These are phyloP conservation scores for Myzus persicae DNA, from an alignment of 1,140 invertebrate species.

Conservation along the genomic window DNA sequence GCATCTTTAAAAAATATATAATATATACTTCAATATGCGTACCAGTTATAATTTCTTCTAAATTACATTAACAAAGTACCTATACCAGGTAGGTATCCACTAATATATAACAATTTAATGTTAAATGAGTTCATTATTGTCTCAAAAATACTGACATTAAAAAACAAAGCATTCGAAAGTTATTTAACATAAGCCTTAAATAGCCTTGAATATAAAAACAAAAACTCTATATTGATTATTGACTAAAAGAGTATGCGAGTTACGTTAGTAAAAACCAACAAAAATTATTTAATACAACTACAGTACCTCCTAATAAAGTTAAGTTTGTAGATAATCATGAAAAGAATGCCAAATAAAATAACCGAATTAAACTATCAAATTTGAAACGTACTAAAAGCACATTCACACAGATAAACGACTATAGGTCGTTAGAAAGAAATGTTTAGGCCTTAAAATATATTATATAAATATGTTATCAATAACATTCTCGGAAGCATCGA, in stretches of 20 bases:
- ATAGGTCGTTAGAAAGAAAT: neutral
- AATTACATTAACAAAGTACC: too few species aligned
- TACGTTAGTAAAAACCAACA: neutral
- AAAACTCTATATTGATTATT: neutral
- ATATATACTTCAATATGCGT: too few species aligned
- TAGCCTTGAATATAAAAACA: neutral
- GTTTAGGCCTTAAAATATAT: neutral
- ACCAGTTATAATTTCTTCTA: too few species aligned
- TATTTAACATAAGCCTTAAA: neutral
- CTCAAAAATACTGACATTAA: neutral
- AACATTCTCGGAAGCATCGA: neutral
- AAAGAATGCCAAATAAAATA: neutral
- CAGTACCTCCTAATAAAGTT: neutral
- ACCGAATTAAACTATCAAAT: neutral
- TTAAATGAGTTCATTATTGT: neutral
- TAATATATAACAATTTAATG: neutral
- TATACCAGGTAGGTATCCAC: too few species aligned
- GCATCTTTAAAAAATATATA: too few species aligned
- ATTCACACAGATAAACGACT: neutral
- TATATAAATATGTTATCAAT: neutral
- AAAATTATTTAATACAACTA: neutral
- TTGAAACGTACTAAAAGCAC: neutral
- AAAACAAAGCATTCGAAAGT: conserved; percentile 7
- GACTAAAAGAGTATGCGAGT: neutral
- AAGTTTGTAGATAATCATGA: neutral